Conservation (phyloP, 2,797 vertebrate genomes). For the Phoeniculus purpureus region DNA sequence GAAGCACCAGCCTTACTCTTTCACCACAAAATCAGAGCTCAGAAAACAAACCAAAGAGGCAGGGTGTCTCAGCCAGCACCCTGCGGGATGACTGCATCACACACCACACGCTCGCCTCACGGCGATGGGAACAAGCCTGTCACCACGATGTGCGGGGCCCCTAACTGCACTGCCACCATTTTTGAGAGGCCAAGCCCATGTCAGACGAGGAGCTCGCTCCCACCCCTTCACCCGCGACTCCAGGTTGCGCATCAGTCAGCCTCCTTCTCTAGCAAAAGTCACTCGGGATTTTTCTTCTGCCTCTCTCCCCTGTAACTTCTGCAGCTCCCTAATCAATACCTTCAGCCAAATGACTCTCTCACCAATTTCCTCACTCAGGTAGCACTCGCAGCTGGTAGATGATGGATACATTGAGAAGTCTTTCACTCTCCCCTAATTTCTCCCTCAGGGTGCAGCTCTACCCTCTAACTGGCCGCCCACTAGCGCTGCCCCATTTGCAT, state of each 20-base stretch:
- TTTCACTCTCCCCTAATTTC: background rate
- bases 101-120: background rate
- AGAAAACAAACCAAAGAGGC: background rate
- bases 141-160: background rate
- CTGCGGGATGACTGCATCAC: background rate
- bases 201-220: background rate
- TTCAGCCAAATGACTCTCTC: background rate
- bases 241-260: background rate
- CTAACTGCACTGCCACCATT: background rate
- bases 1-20: background rate
- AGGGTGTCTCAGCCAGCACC: background rate
- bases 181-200: background rate
- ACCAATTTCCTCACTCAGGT: background rate
- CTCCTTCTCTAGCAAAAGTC: background rate
- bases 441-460: background rate
- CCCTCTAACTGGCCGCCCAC: background rate
- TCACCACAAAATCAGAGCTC: background rate
- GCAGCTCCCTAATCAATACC: background rate
- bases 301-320: background rate
- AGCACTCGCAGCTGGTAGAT: background rate
- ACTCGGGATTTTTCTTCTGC: background rate
- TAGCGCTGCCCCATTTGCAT: background rate
- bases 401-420: background rate
- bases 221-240: background rate
- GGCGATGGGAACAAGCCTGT: background rate